phyloP scores from a whole-genome alignment of 2,888 invertebrate species.

The Coenonympha arcania region DNA sequence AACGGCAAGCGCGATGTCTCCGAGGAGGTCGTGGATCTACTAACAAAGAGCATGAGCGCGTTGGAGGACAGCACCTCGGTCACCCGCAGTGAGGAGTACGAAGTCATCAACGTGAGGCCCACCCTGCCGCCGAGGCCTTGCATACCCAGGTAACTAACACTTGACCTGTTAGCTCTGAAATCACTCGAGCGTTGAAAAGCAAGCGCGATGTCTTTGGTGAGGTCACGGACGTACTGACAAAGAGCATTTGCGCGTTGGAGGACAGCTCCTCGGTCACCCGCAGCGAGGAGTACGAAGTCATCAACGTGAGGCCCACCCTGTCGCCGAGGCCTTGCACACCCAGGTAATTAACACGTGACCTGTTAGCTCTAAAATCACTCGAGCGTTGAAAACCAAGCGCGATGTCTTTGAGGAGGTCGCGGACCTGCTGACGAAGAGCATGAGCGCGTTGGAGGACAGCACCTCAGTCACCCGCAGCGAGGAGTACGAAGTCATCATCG shows the following conservation, averaged over 20 bases:
- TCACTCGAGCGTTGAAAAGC: constrained; percentile 60
- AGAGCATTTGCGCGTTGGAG: constrained; percentile 66
- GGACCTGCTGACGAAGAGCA: constrained; percentile 76
- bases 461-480: constrained; percentile 71
- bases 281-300: constrained; percentile 82
- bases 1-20: constrained; percentile 75
- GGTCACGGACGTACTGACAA: constrained; percentile 76
- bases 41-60: constrained; percentile 73
- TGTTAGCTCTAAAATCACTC: too few relatives aligned
- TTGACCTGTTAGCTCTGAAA: not conserved
- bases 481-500: constrained; percentile 82
- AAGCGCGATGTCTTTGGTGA: constrained; percentile 77
- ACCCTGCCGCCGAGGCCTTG: constrained; percentile 80
- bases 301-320: constrained; percentile 78
- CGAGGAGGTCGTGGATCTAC: constrained; percentile 77
- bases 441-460: constrained; percentile 62
- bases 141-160: constrained; percentile 65
- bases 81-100: constrained; percentile 78
- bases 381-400: constrained; percentile 66
- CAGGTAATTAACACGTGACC: constrained; percentile 39
- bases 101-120: constrained; percentile 78
- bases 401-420: constrained; percentile 77
- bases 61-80: constrained; percentile 63
- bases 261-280: constrained; percentile 62
- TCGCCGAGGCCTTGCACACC: constrained; percentile 80